Evolutionary conservation across 2,888 invertebrate species (phyloP), one percentile per base, ranked within the genome.

Genomic region (Apodemia mormo): DNA sequence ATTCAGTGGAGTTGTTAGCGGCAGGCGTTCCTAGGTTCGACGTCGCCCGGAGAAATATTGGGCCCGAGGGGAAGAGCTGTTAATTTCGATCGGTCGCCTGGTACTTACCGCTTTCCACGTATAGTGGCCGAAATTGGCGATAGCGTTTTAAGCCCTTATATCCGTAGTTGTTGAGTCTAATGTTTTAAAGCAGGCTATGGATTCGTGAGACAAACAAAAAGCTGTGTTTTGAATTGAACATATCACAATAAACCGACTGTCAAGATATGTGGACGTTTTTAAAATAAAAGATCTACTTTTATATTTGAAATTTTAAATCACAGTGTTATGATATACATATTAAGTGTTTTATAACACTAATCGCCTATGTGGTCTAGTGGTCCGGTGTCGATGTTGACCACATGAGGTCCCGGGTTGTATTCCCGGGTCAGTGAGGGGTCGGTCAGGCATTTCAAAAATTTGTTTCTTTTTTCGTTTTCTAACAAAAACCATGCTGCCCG

Each of bases 1-100:
- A 92, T 92, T 92, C 92, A 92, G 90, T 91, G 89, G 89, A 61
- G 61, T 61, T 90, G 90, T 91, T 90, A 89, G 88, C 86, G 88
- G 89, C 90, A 88, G 92, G 89, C 90, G 90, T 88, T 87, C 85
- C 88, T 84, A 85, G 89, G 88, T 89, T 88, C 89, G 86, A 88
- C 90, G 89, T 89, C 88, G 87, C 85, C 75, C 81, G 84, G 89
- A 92, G 91, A 92, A 92, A 92, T 92, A 92, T 92, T 89, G 89
- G 87, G 86, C 90, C 81, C 87, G 70, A 80, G 81, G 91, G 91
- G 90, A 87, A 88, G 85, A 86, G 85, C 85, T 88, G 92, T 91
- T 92, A 88, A 92, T 92, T 92, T 90, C 87, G 88, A 85, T 88
- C 85, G 87, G 86, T 85, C 88, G 85, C 85, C 85, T 83, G 84